Conservation (phyloP, 2,113 vertebrate species). For the Todiramphus saurophagus region DNA sequence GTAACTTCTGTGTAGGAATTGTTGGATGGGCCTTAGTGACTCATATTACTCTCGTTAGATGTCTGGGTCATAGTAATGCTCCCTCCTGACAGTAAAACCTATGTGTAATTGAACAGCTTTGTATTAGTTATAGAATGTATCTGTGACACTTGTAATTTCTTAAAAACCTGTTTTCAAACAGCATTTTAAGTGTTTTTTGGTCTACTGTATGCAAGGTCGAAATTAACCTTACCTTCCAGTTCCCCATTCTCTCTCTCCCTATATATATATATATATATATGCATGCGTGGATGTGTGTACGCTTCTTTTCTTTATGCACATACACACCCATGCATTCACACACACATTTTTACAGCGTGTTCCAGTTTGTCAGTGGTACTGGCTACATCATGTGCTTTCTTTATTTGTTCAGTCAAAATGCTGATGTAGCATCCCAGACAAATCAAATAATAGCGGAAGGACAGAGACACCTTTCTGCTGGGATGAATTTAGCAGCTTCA, state of each 20-base stretch:
- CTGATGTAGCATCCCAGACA: background rate
- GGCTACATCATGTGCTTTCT: background rate
- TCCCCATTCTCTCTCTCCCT: background rate
- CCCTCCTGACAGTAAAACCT: background rate
- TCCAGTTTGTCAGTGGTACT: background rate
- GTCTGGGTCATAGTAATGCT: background rate
- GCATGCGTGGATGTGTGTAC: fast-evolving
- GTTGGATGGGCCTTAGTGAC: background rate
- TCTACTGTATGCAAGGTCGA: background rate
- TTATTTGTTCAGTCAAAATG: background rate
- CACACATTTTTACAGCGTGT: background rate
- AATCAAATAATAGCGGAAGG: background rate
- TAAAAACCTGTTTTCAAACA: background rate
- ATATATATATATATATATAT: background rate
- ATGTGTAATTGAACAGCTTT: background rate
- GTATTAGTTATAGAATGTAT: background rate
- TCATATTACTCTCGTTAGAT: background rate
- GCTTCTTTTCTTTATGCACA: fast-evolving
- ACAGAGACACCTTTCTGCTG: background rate
- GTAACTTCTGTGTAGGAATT: background rate
- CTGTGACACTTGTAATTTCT: background rate
- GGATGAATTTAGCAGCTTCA: background rate
- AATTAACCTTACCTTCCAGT: background rate
- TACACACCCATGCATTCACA: too few relatives aligned
- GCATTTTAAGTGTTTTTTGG: background rate